phyloP scores from a whole-genome alignment of 1,140 invertebrate species.

The Rhyacophila brunnea region DNA sequence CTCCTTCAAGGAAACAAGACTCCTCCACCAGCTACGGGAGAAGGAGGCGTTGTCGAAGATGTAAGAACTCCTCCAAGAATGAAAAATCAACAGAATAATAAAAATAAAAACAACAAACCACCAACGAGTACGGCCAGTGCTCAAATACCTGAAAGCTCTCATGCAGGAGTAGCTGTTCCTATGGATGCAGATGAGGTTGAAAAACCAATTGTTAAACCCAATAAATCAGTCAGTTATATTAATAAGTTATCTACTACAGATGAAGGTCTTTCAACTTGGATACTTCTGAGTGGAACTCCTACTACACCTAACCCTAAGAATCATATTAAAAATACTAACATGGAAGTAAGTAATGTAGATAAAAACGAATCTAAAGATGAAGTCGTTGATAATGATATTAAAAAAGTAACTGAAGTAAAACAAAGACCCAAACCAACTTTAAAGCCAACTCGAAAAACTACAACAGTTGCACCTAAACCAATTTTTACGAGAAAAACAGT shows the following conservation, averaged over 20 bases:
- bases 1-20: conserved; percentile 47
- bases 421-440: conserved; percentile 38
- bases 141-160: conserved; percentile 49
- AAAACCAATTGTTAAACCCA: conserved; percentile 42
- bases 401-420: conserved; percentile 38
- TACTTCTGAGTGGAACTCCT: conserved; percentile 62
- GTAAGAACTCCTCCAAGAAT: conserved; percentile 62
- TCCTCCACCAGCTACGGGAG: conserved; percentile 39
- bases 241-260: conserved; percentile 59
- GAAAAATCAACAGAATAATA: conserved; percentile 52
- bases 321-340: conserved; percentile 38
- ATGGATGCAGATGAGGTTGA: conserved; percentile 55
- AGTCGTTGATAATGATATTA: conserved; percentile 34
- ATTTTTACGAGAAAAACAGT: conserved; percentile 29
- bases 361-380: conserved; percentile 27
- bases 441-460: conserved; percentile 23
- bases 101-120: conserved; percentile 47
- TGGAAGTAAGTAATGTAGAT: background rate
- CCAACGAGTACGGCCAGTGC: conserved; percentile 42
- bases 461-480: conserved; percentile 17
- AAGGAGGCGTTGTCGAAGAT: conserved; percentile 50
- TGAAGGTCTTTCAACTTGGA: conserved; percentile 73
- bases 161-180: conserved; percentile 60
- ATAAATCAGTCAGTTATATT: conserved; percentile 23
- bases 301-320: conserved; percentile 42